Base-by-base conservation (phyloP, 1,140 invertebrate species). In the Lordiphosa stackelbergi region DNA sequence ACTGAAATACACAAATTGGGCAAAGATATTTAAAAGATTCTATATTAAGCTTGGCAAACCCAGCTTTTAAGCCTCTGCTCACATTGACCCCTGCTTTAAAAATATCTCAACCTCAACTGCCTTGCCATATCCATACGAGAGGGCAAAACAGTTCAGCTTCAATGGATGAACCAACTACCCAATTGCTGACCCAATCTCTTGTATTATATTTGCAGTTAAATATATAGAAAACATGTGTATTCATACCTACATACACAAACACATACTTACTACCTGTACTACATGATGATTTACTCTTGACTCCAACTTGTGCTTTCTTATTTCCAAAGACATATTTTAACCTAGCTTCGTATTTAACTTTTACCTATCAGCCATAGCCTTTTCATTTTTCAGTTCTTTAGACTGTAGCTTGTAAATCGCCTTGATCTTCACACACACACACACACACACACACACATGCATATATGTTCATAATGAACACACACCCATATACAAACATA, bases 161-260 rank as follows among this genome's bases (percentile, higher is more conserved):
- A 31, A 31, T 7, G 5, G 7, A 31, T 8, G 8, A 5, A 8
- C 28, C 28, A 8, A 8, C 1, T 31, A 31, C 28, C 28, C 28
- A 2, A 31, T 31, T 31, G 28, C 5, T 31, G 6, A 31, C 28
- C 6, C 8, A 8, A 31, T 31, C 28, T 31, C 28, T 31, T 31
- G 28, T 31, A 31, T 7, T 45, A 45, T n/a, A 66, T 45, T 34
- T 51, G 57, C 71, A 66, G 61, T 55, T 55, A 38, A 1, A 56
- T 66, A 46, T 37, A 19, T 69, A 71, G 73, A 54, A 52, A 63
- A 62, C 24, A 28, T 28, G 28, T 57, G 40, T 60, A 57, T 45
- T 38, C 47, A 53, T 11, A 45, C 10, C 12, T 37, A 35, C 24
- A 48, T 16, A 42, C 11, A 36, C 12, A 19, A 48, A 36, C 28